These are phyloP conservation scores for Timema cristinae DNA, from an alignment of 2,888 invertebrate species.

Conservation along the genomic window DNA sequence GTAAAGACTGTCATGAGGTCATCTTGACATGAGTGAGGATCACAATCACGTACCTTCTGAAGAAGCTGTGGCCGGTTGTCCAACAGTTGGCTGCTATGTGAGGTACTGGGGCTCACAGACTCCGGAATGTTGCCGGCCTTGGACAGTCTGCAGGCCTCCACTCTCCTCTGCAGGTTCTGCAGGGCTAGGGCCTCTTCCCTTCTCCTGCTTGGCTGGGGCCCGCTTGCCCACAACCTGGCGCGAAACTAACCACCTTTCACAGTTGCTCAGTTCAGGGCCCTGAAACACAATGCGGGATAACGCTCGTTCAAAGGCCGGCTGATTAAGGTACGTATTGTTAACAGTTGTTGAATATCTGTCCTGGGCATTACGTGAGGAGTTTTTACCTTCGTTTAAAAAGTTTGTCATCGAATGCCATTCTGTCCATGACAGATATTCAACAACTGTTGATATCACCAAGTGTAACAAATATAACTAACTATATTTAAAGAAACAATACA, in stretches of 20 bases:
- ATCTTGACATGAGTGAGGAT: background rate
- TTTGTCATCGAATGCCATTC: too few species aligned
- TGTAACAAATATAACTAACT: too few species aligned
- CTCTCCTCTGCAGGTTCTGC: constrained; percentile 65
- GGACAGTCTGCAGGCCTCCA: constrained; percentile 54
- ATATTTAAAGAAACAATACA: too few species aligned
- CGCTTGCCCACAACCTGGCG: constrained; percentile 42
- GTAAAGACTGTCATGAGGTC: background rate
- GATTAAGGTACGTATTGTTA: too few species aligned
- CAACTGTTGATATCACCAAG: too few species aligned
- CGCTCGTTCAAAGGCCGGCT: background rate
- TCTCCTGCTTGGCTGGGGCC: constrained; percentile 57
- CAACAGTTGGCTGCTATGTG: constrained; percentile 47
- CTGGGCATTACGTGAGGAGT: too few species aligned
- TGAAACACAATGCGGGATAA: background rate
- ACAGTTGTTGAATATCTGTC: too few species aligned
- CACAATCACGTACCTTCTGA: constrained; percentile 48
- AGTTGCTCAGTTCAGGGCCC: background rate
- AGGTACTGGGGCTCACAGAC: constrained; percentile 43
- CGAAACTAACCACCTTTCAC: constrained; percentile 27
- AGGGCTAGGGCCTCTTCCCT: constrained; percentile 67
- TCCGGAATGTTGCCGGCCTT: constrained; percentile 48
- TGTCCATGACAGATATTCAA: too few species aligned
- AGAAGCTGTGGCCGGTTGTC: constrained; percentile 62
- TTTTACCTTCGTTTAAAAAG: too few species aligned